Conservation (phyloP, 1,140 invertebrate genomes). For the Meteorus sp. region DNA sequence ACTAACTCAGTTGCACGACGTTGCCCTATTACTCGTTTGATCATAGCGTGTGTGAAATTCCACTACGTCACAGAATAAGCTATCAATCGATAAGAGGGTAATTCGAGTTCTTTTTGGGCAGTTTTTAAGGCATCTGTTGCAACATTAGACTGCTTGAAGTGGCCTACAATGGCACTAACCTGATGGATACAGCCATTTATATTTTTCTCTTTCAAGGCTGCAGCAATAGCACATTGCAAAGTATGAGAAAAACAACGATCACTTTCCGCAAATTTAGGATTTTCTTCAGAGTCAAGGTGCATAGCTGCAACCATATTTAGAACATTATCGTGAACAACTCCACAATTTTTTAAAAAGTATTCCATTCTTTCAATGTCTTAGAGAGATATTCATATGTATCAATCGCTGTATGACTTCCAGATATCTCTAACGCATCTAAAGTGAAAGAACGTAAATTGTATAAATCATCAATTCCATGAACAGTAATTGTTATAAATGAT, state of each 20-base stretch:
- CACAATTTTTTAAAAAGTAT: constrained; percentile 11
- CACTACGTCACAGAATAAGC: constrained; percentile 3
- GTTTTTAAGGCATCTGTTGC: constrained; percentile 2
- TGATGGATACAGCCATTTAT: neutral
- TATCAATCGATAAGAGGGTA: constrained; percentile 5
- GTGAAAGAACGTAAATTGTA: constrained; percentile 5
- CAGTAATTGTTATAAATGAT: constrained; percentile 23
- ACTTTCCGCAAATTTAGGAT: constrained; percentile 10
- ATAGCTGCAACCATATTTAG: constrained; percentile 11
- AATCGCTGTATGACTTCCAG: constrained; percentile 15
- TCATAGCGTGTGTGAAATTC: constrained; percentile 13
- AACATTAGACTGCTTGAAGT: constrained; percentile 22
- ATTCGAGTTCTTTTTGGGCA: neutral
- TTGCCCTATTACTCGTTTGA: constrained; percentile 9
- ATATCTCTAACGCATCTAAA: constrained; percentile 14
- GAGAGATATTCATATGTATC: constrained; percentile 7
- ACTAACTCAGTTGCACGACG: constrained; percentile 10
- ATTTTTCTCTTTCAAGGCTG: constrained; percentile 3
- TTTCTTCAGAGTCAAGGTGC: neutral
- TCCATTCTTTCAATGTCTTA: constrained; percentile 5
- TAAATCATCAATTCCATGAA: constrained; percentile 13
- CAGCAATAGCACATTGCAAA: constrained; percentile 14
- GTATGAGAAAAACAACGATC: constrained; percentile 17
- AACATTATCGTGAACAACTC: constrained; percentile 16
- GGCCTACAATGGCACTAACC: constrained; percentile 13